Percentiles rank a stretch among this genome's conserved stretches.
Conservation (phyloP, 1,140 invertebrate genomes). For the Glossosoma conforme region DNA sequence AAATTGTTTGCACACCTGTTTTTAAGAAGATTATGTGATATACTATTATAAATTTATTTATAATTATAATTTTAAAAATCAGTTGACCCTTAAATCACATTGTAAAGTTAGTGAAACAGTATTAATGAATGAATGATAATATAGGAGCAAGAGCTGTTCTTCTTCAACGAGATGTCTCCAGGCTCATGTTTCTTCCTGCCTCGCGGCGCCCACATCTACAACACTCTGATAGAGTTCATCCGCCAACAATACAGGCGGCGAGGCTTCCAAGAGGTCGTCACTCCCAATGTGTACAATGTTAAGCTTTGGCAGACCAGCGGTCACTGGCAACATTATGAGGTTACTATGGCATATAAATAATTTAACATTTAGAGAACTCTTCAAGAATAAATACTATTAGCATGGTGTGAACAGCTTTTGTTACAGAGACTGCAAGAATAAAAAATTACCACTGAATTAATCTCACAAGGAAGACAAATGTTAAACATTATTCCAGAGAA, state of each 20-base stretch:
- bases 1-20: no score
- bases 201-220: conserved; percentile 95
- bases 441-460: background rate
- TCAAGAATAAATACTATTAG: background rate
- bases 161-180: conserved; percentile 97
- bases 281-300: conserved; percentile 95
- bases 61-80: no score
- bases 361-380: background rate
- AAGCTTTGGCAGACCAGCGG: conserved; percentile 98
- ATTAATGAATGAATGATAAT: no score
- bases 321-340: conserved; percentile 95
- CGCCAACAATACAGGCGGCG: conserved; percentile 84
- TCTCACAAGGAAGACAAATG: background rate
- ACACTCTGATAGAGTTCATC: conserved; percentile 86
- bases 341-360: background rate
- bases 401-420: no score
- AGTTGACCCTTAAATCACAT: no score
- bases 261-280: conserved; percentile 95
- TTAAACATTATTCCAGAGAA: no score
- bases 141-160: conserved; percentile 98
- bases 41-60: no score
- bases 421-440: no score
- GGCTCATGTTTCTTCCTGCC: conserved; percentile 99
- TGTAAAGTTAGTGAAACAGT: no score
- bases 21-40: no score